Base-by-base conservation (phyloP, 2,888 invertebrate species). In the Eilema sororculum region DNA sequence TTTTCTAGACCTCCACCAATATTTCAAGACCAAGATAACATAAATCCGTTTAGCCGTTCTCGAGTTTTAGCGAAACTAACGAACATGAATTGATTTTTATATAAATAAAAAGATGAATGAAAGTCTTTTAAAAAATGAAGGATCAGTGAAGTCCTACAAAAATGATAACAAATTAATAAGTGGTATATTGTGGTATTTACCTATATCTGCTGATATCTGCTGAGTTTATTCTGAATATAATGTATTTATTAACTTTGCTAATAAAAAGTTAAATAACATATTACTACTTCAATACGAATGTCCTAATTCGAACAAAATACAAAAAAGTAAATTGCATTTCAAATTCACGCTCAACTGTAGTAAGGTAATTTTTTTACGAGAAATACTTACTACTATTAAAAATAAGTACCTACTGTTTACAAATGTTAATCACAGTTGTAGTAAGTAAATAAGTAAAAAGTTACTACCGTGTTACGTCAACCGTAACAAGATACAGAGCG, bases 391-490 rank as follows among this genome's bases (percentile, higher is more conserved):
- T 41, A 41, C 16, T n/a, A 46, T 9, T n/a, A 52, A 52, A 52
- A 52, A n/a, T 52, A n/a, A 52, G 9, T 52, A 52, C 52, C 1
- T 1, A 52, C 20, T 20, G 2, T 28, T 2, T 28, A 28, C 5
- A n/a, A n/a, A 6, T 46, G 20, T 6, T 52, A 52, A n/a, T 52
- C 52, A n/a, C 20, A n/a, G 46, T 46, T 6, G 20, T 20, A 20
- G n/a, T 52, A n/a, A n/a, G n/a, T 52, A 52, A 52, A 52, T 52
- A n/a, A 52, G 3, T 52, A 52, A 52, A 52, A 52, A 52, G 9
- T 22, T 25, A n/a, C 22, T 65, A 65, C 56, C 46, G 16, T 60
- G 52, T 67, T 37, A 58, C 16, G 22, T 60, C 13, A 64, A 24
- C 5, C 41, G 22, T 13, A 22, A 30, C n/a, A 22, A 68, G 58